phyloP scores from a whole-genome alignment of 2,797 vertebrate species.

The Nasua narica region DNA sequence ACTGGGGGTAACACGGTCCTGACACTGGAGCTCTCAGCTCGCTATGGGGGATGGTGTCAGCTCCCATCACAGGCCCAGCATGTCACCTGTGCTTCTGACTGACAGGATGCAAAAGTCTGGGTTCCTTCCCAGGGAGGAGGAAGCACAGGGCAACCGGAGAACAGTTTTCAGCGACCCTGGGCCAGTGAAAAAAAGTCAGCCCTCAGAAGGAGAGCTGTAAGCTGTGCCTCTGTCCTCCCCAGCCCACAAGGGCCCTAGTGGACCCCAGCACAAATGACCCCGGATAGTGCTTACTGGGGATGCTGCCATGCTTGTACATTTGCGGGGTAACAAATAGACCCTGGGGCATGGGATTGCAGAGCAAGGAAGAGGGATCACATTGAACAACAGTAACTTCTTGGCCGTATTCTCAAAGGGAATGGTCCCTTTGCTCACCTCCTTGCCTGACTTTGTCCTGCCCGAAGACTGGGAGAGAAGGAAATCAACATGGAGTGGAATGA shows the following conservation, averaged over 20 bases:
- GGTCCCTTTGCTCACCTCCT: background rate
- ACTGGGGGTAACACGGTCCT: background rate
- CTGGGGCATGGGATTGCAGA: background rate
- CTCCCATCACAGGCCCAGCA: background rate
- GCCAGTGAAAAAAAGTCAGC: background rate
- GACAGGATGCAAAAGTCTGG: background rate
- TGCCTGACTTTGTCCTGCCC: constrained; percentile 23
- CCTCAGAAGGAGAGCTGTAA: background rate
- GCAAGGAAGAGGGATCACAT: background rate
- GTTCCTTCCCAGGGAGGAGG: background rate
- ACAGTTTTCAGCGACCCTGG: background rate
- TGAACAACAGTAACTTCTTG: background rate
- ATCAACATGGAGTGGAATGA: background rate
- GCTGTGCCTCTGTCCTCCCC: background rate
- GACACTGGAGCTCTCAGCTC: background rate
- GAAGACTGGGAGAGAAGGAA: background rate
- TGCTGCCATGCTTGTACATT: background rate
- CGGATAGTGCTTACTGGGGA: background rate
- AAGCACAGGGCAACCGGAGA: background rate
- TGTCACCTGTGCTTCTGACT: background rate
- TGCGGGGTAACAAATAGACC: background rate
- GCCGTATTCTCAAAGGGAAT: constrained; percentile 13
- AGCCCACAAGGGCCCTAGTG: background rate
- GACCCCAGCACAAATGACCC: background rate
- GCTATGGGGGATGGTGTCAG: background rate